phyloP scores from a whole-genome alignment of 2,797 vertebrate genomes.

The Sebastes diaconus region DNA sequence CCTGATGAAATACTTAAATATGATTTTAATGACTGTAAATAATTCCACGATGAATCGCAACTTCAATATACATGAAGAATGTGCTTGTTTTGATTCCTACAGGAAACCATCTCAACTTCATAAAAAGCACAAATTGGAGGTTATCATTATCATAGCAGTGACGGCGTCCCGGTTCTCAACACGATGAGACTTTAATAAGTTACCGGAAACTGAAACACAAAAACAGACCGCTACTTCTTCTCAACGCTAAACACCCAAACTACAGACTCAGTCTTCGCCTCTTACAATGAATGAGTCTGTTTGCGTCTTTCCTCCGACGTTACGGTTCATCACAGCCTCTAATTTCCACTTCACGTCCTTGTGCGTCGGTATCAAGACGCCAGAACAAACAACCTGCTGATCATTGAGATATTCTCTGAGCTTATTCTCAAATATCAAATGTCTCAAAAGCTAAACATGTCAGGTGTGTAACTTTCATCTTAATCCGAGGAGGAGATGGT shows the following conservation, averaged over 20 bases:
- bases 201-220: too few relatives aligned
- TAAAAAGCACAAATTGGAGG: neutral
- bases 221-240: too few relatives aligned
- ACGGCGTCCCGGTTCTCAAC: too few relatives aligned
- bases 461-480: neutral
- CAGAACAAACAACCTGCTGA: neutral
- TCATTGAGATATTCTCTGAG: neutral
- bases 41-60: neutral
- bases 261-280: neutral
- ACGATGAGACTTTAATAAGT: too few relatives aligned
- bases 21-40: conserved; percentile 4
- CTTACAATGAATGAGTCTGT: neutral
- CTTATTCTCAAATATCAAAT: neutral
- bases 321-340: too few relatives aligned
- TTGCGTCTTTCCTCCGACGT: too few relatives aligned
- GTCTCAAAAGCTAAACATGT: neutral
- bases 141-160: too few relatives aligned
- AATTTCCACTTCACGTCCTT: neutral
- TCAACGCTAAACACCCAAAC: neutral
- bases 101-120: neutral
- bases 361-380: too few relatives aligned
- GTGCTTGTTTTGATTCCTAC: neutral
- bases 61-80: too few relatives aligned
- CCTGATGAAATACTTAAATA: neutral
- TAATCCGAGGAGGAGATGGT: neutral